Evolutionary conservation across 1,140 invertebrate genomes (phyloP).

Genomic region (Eciton burchellii): DNA sequence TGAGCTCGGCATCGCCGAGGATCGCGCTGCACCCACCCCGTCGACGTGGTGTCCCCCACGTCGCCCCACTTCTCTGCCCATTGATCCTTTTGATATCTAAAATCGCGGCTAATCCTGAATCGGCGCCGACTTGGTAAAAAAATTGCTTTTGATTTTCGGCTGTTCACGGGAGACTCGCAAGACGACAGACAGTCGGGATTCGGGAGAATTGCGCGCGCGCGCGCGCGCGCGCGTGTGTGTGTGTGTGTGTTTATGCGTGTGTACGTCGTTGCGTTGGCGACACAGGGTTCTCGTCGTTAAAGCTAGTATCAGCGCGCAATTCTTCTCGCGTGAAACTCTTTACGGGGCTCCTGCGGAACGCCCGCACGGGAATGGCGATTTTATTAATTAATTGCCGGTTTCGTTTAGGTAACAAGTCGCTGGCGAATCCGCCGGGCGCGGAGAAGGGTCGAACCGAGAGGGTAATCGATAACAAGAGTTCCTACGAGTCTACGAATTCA

Average conservation of each 20-base stretch:
- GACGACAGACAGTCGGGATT: conserved; percentile 40
- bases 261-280: conserved; percentile 8
- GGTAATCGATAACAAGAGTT: conserved; percentile 49
- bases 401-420: conserved; percentile 39
- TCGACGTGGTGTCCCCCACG: background rate
- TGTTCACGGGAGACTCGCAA: conserved; percentile 51
- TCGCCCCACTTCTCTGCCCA: background rate
- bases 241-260: background rate
- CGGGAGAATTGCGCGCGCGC: background rate
- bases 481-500: conserved; percentile 64
- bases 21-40: conserved; percentile 15
- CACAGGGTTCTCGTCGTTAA: conserved; percentile 44
- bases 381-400: conserved; percentile 59
- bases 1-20: conserved; percentile 38
- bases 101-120: conserved; percentile 29
- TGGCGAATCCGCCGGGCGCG: conserved; percentile 33
- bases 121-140: conserved; percentile 63
- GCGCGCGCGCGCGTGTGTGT: background rate
- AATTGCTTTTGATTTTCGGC: conserved; percentile 75
- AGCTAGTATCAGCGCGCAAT: conserved; percentile 29
- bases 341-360: conserved; percentile 52
- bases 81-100: conserved; percentile 52
- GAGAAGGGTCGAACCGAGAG: conserved; percentile 45
- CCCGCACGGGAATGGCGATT: conserved; percentile 46
- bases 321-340: conserved; percentile 32